phyloP scores from a whole-genome alignment of 2,888 invertebrate genomes.

The Schizaphis graminum region DNA sequence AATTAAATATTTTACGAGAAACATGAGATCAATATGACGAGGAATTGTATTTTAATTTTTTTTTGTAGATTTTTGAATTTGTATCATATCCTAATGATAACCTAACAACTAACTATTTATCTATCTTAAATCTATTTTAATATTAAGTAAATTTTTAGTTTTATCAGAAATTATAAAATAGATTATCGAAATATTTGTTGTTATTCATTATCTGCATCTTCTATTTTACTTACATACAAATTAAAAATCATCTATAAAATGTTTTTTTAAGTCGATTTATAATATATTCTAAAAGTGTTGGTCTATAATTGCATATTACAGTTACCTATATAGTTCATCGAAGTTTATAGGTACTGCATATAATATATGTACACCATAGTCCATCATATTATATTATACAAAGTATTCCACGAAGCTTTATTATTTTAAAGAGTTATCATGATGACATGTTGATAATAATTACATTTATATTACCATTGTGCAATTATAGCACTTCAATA shows the following conservation, averaged over 20 bases:
- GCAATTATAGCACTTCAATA: background rate
- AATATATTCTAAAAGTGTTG: background rate
- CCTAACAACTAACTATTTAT: no score
- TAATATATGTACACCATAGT: background rate
- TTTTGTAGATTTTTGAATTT: background rate
- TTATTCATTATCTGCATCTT: background rate
- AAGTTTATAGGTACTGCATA: background rate
- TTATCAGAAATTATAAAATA: background rate
- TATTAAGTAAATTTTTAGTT: background rate
- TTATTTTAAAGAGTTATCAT: background rate
- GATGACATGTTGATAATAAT: background rate
- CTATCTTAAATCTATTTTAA: background rate
- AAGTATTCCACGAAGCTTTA: background rate
- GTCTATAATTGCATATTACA: background rate
- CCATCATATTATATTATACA: background rate
- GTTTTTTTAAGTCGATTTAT: background rate
- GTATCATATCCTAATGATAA: no score
- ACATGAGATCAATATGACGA: background rate
- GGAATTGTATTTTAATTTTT: background rate
- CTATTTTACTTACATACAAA: background rate
- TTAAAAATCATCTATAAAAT: background rate
- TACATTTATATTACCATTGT: background rate
- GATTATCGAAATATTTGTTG: background rate
- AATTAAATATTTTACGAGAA: background rate
- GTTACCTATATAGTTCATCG: background rate